Percentiles rank a stretch among this genome's conserved stretches.
phyloP scores from a whole-genome alignment of 1,140 invertebrate genomes.

The Nylanderia fulva region DNA sequence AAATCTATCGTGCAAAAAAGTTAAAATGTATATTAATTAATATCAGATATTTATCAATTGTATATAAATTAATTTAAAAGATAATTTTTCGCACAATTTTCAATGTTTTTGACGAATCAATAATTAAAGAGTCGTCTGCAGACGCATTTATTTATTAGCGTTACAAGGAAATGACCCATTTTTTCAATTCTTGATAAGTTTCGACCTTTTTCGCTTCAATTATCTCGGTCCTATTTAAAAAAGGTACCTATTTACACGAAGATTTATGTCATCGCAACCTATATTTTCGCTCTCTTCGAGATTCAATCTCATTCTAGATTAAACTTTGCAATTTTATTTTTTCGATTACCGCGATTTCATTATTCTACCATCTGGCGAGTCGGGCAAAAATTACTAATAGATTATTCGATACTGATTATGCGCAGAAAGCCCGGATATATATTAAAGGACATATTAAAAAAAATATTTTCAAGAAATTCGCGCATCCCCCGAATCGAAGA shows the following conservation, averaged over 20 bases:
- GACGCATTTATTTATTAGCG: background rate
- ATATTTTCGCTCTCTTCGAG: background rate
- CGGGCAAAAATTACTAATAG: slow-evolving; percentile 30
- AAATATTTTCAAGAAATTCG: background rate
- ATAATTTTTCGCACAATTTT: background rate
- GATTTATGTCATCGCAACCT: slow-evolving; percentile 22
- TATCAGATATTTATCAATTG: too few relatives aligned
- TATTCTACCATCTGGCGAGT: slow-evolving; percentile 23
- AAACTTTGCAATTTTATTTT: slow-evolving; percentile 38
- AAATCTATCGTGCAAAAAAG: too few relatives aligned
- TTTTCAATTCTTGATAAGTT: background rate
- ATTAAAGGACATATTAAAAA: background rate
- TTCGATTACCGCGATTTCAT: slow-evolving; percentile 37
- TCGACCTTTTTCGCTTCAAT: background rate
- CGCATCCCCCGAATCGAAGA: background rate
- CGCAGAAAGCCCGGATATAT: background rate
- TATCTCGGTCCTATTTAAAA: background rate
- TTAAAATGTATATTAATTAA: too few relatives aligned
- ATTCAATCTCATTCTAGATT: slow-evolving; percentile 31
- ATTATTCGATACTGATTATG: slow-evolving; percentile 4
- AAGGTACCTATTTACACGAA: background rate
- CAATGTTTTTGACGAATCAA: background rate
- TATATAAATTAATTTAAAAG: too few relatives aligned
- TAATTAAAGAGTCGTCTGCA: slow-evolving; percentile 17
- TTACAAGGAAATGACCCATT: background rate